Evolutionary conservation across 2,113 vertebrate species (phyloP), one percentile per base, ranked within the genome.

Genomic region (Aldabrachelys gigantea): DNA sequence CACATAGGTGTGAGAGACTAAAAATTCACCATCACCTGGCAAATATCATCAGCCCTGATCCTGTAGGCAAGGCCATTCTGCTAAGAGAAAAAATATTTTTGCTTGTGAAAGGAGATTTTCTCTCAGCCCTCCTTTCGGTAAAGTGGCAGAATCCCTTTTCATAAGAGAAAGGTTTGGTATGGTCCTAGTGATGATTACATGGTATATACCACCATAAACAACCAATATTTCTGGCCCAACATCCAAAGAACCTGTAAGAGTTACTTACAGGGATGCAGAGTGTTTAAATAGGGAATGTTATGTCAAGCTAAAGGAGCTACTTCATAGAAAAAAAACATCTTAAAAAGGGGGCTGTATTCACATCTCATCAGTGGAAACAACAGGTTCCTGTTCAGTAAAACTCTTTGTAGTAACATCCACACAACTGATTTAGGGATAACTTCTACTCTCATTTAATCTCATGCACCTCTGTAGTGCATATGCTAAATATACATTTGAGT

Each of bases 201-300:
- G 12, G 84, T 85, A 13, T 5, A 76, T 62, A 72, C 54, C 53
- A 52, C 59, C 11, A 21, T 14, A 25, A 24, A 49, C 78, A 8
- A 86, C 5, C 21, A 44, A 0, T 0, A 13, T 14, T 84, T 80
- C 11, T 57, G 76, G 52, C 4, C 19, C 13, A 82, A 13, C 38
- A 78, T 52, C 35, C 17, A 2, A 11, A 44, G 75, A 81, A n/a
- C 5, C 17, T 52, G 13, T 41, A 11, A 79, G 24, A 52, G 54
- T 53, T 52, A 50, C 0, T 0, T 2, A 21, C 0, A 25, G 65
- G 6, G 89, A 0, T 83, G 50, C 53, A 54, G 24, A 59, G 31
- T 54, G n/a, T 76, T 91, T 82, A 17, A 10, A 53, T 14, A 24
- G 17, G 44, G 41, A 6, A 27, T 13, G 10, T 47, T 47, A 25